Evolutionary conservation across 2,888 invertebrate genomes (phyloP).

Genomic region (Oscheius myriophilus): DNA sequence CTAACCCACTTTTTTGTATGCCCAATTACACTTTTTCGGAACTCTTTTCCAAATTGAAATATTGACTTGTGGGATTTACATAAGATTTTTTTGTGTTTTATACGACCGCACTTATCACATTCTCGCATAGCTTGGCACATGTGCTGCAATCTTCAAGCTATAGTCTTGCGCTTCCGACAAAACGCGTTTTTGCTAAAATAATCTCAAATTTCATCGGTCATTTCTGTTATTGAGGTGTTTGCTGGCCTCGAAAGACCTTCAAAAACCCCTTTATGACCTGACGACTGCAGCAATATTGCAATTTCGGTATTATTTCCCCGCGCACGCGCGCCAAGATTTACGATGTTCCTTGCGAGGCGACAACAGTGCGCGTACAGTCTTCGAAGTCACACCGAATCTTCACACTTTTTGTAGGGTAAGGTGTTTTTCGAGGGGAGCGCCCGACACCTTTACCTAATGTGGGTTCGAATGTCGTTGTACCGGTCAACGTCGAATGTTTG

Average conservation of each 20-base stretch:
- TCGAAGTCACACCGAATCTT: background rate
- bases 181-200: conserved; percentile 19
- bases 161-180: conserved; percentile 9
- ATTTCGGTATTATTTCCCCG: conserved; percentile 20
- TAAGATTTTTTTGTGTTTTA: no score
- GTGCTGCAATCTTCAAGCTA: background rate
- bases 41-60: no score
- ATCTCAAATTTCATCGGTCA: conserved; percentile 17
- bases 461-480: conserved; percentile 29
- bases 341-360: conserved; percentile 26
- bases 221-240: conserved; percentile 11
- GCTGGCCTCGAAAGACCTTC: conserved; percentile 1
- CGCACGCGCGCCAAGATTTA: conserved; percentile 27
- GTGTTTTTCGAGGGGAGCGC: background rate
- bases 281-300: background rate
- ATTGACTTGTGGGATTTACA: no score
- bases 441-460: conserved; percentile 13
- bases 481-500: conserved; percentile 27
- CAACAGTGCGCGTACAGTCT: conserved; percentile 16
- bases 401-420: background rate
- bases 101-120: no score
- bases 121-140: no score
- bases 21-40: no score
- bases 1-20: no score
- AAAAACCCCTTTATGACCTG: background rate